Evolutionary conservation across 2,113 vertebrate genomes (phyloP), one percentile per base, ranked within the genome.

Genomic region (Machaerirhynchus nigripectus): DNA sequence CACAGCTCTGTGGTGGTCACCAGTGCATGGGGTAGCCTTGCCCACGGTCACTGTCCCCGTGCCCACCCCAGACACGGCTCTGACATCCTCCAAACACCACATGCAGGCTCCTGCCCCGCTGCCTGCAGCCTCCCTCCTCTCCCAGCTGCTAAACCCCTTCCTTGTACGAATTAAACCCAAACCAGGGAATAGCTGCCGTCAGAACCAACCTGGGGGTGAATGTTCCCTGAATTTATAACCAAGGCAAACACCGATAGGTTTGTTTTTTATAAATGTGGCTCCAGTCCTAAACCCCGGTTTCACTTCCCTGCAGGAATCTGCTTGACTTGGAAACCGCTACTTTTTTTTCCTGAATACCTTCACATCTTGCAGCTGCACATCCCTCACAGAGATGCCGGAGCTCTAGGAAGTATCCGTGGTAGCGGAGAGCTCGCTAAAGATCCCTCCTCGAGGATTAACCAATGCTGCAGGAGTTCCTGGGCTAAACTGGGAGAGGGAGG

Each of bases 21-120:
- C 1, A 3, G 39, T 3, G 28, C 1, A 0, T 22, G 14, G 40
- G 50, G 9, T 3, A 2, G 64, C 2, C 1, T 5, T 13, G 55
- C 10, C 50, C 42, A 1, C 0, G 6, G 71, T 9, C 84, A 1
- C 30, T 13, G 7, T 13, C 16, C 88, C 70, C 4, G 1, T 7
- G 5, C 21, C 44, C 89, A 3, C 7, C 53, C 46, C 70, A 17
- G 22, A 0, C 53, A 4, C 0, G 1, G 60, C 37, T 18, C 37
- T 14, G 6, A 8, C 5, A 1, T 1, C 35, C 84, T 14, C 57
- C 67, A 11, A 4, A 19, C 15, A 0, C 3, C n/a, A 1, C 8
- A 0, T 2, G 9, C 4, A 1, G 27, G 22, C 57, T 71, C 71
- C 84, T 67, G 76, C 56, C 75, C 30, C 4, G 7, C 27, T 1